Evolutionary conservation across 2,888 invertebrate genomes (phyloP).

Genomic region (Tribolium freemani): DNA sequence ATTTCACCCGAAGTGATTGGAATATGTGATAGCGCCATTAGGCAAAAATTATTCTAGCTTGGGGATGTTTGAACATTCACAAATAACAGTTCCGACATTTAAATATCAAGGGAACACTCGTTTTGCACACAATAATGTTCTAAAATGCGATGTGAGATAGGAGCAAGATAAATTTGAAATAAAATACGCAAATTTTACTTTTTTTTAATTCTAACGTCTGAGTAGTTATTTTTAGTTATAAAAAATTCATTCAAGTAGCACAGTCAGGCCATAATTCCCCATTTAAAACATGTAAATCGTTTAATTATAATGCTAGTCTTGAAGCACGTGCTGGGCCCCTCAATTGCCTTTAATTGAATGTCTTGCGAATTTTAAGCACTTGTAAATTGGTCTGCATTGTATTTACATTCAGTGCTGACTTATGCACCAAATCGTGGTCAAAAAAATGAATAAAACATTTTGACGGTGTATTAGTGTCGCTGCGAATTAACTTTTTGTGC

Average conservation of each 20-base stretch:
- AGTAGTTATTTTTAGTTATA: not conserved
- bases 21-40: slow-evolving; percentile 4
- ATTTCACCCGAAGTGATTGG: not conserved
- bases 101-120: slow-evolving; percentile 3
- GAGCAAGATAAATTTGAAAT: too few relatives aligned
- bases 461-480: slow-evolving; percentile 7
- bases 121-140: not conserved
- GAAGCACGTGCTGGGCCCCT: slow-evolving; percentile 25
- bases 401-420: slow-evolving; percentile 10
- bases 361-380: slow-evolving; percentile 33
- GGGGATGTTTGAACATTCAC: slow-evolving; percentile 1
- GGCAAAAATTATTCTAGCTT: not conserved
- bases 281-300: slow-evolving; percentile 39
- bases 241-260: not conserved
- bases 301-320: slow-evolving; percentile 28
- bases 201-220: not conserved
- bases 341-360: slow-evolving; percentile 38
- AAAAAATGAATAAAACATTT: slow-evolving; percentile 12
- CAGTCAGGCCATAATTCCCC: not conserved
- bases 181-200: not conserved
- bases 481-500: slow-evolving; percentile 1
- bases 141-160: not conserved
- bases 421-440: not conserved
- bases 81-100: slow-evolving; percentile 23
- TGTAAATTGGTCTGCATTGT: slow-evolving; percentile 23